phyloP scores from a whole-genome alignment of 2,797 vertebrate genomes.

The Poeciliopsis infans region DNA sequence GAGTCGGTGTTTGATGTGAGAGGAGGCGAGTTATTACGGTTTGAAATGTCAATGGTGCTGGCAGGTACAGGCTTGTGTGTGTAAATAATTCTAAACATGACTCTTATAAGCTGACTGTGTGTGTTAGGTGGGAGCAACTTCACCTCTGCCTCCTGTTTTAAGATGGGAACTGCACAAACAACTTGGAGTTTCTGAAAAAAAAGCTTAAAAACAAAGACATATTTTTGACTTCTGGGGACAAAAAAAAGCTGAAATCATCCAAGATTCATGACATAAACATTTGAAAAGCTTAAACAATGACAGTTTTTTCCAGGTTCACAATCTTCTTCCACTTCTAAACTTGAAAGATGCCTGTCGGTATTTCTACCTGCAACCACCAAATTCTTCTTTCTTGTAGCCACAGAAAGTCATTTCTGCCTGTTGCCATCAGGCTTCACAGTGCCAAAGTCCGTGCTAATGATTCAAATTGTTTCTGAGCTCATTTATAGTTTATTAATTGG shows the following conservation, averaged over 20 bases:
- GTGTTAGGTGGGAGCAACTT: not conserved
- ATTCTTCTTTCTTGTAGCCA: not conserved
- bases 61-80: constrained; percentile 19
- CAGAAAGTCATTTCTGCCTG: no score
- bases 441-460: no score
- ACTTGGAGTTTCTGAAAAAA: not conserved
- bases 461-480: no score
- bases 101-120: not conserved
- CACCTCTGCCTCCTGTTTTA: not conserved
- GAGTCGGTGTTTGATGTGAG: constrained; percentile 19
- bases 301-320: no score
- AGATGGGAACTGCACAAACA: not conserved
- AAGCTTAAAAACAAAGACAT: not conserved
- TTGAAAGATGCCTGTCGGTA: not conserved
- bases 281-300: not conserved
- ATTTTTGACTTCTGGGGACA: not conserved
- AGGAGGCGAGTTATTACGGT: not conserved
- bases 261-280: not conserved
- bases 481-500: no score
- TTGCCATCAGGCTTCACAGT: no score
- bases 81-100: not conserved
- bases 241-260: not conserved
- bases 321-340: no score
- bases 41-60: not conserved
- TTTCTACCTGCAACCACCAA: not conserved